A percentile compares a stretch with the other conserved stretches of the same genome.
Evolutionary conservation across 2,113 vertebrate genomes (phyloP).

Genomic region (Thunnus maccoyii): DNA sequence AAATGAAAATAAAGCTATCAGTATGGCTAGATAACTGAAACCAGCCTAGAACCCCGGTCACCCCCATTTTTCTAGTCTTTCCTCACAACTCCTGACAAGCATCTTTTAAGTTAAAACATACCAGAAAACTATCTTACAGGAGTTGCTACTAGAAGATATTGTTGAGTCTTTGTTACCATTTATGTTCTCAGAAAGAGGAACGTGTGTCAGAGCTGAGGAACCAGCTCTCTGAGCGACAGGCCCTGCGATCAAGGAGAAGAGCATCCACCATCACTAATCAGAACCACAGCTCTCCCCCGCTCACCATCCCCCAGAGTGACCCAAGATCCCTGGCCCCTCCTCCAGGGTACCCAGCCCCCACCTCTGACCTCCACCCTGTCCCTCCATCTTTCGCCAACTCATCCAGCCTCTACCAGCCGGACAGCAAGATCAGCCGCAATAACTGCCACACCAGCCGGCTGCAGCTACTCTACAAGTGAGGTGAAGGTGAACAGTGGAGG

Average conservation of each 20-base stretch:
- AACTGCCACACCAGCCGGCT: constrained; percentile 91
- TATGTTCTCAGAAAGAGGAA: constrained; percentile 89
- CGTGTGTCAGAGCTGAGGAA: constrained; percentile 91
- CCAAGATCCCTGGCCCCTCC: constrained; percentile 79
- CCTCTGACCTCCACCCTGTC: constrained; percentile 78
- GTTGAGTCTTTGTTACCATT: not conserved
- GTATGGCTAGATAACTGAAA: not conserved
- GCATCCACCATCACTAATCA: constrained; percentile 78
- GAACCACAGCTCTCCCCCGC: constrained; percentile 75
- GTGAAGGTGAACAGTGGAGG: not conserved
- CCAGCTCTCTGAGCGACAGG: constrained; percentile 89
- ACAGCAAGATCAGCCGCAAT: constrained; percentile 88
- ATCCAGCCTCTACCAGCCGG: constrained; percentile 83
- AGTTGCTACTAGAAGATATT: not conserved
- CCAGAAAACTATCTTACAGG: not conserved
- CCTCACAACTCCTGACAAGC: not conserved
- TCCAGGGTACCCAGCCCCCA: constrained; percentile 79
- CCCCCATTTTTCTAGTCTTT: not conserved
- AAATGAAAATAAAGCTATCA: no score
- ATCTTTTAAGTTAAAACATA: no score
- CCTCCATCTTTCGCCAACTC: constrained; percentile 83
- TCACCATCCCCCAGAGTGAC: constrained; percentile 63
- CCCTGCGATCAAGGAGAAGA: constrained; percentile 88
- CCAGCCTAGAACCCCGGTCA: not conserved
- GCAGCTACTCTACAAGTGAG: constrained; percentile 92